A percentile compares a stretch with the other conserved stretches of the same genome.
Evolutionary conservation across 92 coral and sea anemone genomes (phyloP).

Genomic region (Siderastrea radians): DNA sequence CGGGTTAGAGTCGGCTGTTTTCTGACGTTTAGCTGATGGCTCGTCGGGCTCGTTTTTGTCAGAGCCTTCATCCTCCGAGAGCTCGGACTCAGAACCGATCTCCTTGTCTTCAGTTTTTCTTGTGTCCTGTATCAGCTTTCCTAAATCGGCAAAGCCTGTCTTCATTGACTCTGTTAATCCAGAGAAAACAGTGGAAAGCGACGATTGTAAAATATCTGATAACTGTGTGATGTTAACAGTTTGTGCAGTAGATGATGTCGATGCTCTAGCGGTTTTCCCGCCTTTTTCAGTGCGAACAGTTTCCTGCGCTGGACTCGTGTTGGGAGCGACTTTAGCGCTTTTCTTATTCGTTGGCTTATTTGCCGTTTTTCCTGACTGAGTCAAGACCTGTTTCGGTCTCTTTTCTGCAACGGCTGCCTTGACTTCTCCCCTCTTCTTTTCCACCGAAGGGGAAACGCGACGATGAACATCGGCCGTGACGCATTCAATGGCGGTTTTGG

Average conservation of each 20-base stretch:
- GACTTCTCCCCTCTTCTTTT: too few species aligned
- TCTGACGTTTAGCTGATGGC: neutral
- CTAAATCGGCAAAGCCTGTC: slow-evolving; percentile 14
- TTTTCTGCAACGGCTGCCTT: too few species aligned
- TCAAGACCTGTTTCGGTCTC: too few species aligned
- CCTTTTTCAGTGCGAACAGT: neutral
- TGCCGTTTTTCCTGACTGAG: too few species aligned
- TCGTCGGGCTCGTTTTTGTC: neutral
- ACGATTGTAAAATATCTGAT: slow-evolving; percentile 1
- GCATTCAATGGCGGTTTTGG: too few species aligned
- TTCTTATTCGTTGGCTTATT: too few species aligned
- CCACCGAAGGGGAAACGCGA: too few species aligned
- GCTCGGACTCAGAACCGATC: neutral
- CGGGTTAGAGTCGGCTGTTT: slow-evolving; percentile 4
- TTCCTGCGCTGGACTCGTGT: neutral
- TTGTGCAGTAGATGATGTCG: neutral
- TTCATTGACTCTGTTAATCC: slow-evolving; percentile 15
- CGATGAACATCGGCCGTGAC: too few species aligned
- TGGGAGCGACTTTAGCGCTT: too few species aligned
- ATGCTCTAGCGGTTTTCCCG: slow-evolving; percentile 9
- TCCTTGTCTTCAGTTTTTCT: neutral
- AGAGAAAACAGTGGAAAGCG: neutral
- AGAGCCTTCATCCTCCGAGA: slow-evolving; percentile 4
- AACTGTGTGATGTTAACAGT: slow-evolving; percentile 2
- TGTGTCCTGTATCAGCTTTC: slow-evolving; percentile 6